Percentiles rank a stretch among this genome's conserved stretches.
phyloP scores from a whole-genome alignment of 2,888 invertebrate species.

The Gastracanthus pulcherrimus region DNA sequence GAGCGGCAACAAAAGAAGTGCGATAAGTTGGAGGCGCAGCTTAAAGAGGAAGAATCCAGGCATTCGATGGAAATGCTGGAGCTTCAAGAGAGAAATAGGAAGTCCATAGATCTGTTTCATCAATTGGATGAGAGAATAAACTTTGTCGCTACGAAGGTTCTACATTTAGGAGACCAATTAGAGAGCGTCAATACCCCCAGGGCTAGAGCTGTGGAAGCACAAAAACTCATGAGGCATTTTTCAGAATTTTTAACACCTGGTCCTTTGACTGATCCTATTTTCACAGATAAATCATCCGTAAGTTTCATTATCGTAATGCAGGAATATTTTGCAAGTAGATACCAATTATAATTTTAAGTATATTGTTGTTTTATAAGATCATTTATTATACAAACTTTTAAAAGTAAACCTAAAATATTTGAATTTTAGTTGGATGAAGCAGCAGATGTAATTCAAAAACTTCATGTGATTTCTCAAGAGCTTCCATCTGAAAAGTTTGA shows the following conservation, averaged over 20 bases:
- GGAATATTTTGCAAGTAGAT: neutral
- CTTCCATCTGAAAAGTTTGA: slow-evolving; percentile 92
- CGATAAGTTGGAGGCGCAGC: slow-evolving; percentile 87
- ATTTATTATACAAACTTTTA: neutral
- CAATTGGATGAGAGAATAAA: slow-evolving; percentile 97
- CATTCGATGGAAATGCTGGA: slow-evolving; percentile 90
- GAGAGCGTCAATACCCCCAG: slow-evolving; percentile 97
- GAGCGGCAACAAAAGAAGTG: slow-evolving; percentile 93
- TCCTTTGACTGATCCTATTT: slow-evolving; percentile 90
- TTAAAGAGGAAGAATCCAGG: slow-evolving; percentile 89
- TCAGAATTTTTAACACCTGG: slow-evolving; percentile 94
- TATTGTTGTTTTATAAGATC: neutral
- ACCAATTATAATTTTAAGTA: neutral
- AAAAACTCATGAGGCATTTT: slow-evolving; percentile 93
- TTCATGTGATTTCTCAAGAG: slow-evolving; percentile 97
- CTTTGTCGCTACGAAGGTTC: slow-evolving; percentile 97
- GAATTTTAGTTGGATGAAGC: slow-evolving; percentile 93
- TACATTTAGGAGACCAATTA: slow-evolving; percentile 98
- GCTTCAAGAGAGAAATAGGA: slow-evolving; percentile 92
- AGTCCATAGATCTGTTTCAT: slow-evolving; percentile 92
- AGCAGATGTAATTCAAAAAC: slow-evolving; percentile 97
- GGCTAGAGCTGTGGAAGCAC: slow-evolving; percentile 95
- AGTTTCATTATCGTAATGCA: slow-evolving; percentile 49
- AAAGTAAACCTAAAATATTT: too few species aligned
- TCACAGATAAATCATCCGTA: slow-evolving; percentile 90